Base-by-base conservation (phyloP, 23 tunicate genomes). In the Botrylloides violaceus region DNA sequence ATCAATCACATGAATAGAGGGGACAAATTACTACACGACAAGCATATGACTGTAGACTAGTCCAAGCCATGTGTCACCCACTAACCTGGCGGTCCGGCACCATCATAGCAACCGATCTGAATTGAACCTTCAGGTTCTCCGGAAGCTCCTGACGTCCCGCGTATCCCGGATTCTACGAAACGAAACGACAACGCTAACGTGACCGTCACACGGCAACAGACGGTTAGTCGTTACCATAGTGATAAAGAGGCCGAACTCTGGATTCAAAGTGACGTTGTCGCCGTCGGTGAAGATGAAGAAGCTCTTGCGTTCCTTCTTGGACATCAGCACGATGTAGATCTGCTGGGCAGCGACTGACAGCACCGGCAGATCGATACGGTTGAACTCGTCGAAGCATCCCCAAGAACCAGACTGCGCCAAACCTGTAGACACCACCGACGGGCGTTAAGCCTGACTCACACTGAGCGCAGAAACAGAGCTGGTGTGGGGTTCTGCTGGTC, bases 321-420 rank as follows among this genome's bases (percentile, higher is more conserved):
- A 84, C 56, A 36, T 76, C 2, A 93, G 84, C 29, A 93, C 98
- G 56, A 93, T 93, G 95, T 93, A 93, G 34, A 93, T 93, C 47
- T 93, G 98, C 59, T 93, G 98, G 39, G 98, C 98, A 29, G 98
- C 98, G 20, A 93, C 98, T 6, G 98, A 93, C 36, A 93, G 70
- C 49, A 93, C 98, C 4, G 98, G 98, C 5, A 93, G 82, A 58
- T 93, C 98, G 77, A 93, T 93, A 12, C 98, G 88, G 63, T 93
- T 93, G 81, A 93, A 93, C 71, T 93, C 98, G 72, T 93, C 98
- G 58, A 93, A 93, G 70, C 98, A 93, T 36, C 98, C 98, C 98
- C 98, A 93, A 3, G 98, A 93, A 18, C 98, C 98, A 60, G 98
- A 93, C 80, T 93, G 98, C 0, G 98, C 98, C 35, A 93, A 77